Evolutionary conservation across 2,797 vertebrate species (phyloP), one percentile per base, ranked within the genome.

Genomic region (Sebastes cheni): DNA sequence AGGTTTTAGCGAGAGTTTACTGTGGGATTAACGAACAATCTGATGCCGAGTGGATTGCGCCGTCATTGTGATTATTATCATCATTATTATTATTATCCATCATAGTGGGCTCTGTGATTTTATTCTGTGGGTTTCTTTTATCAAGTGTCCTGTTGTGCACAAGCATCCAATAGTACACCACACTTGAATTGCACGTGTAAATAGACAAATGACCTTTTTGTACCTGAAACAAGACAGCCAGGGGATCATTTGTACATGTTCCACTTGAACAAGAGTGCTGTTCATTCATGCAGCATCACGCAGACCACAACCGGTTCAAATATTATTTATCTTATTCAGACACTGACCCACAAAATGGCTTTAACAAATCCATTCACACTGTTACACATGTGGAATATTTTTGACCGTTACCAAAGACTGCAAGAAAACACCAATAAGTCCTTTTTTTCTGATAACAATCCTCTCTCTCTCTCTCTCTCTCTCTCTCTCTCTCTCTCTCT

Each of bases 1-100:
- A 75, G 87, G 92, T 83, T 89, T 91, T 90, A 93, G 87, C 23
- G 12, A 55, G 80, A 88, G 81, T 93, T 93, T 93, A 84, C 84
- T 32, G 81, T 80, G 77, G 88, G 90, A 92, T 94, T 94, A 93
- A 67, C 30, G 34, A 82, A 77, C 85, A 88, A 92, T 93, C 88
- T 92, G 90, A 94, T 87, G 88, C 72, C 55, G 88, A 92, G 81
- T 88, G 82, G 86, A 91, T 82, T 87, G 83, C 34, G 64, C 62
- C 18, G 72, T 89, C 79, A 85, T 88, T 85, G 84, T 80, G 75
- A 86, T 89, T 83, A 86, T 88, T 80, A 88, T 80, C 80, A 77
- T 75, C 79, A 81, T 83, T 32, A 77, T 22, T 52, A 77, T 22
- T 52, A 69, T 52, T 73, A 84, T 73, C 72, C 22, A 56, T 79